phyloP scores from a whole-genome alignment of 2,113 vertebrate genomes.

The Hassar affinis region DNA sequence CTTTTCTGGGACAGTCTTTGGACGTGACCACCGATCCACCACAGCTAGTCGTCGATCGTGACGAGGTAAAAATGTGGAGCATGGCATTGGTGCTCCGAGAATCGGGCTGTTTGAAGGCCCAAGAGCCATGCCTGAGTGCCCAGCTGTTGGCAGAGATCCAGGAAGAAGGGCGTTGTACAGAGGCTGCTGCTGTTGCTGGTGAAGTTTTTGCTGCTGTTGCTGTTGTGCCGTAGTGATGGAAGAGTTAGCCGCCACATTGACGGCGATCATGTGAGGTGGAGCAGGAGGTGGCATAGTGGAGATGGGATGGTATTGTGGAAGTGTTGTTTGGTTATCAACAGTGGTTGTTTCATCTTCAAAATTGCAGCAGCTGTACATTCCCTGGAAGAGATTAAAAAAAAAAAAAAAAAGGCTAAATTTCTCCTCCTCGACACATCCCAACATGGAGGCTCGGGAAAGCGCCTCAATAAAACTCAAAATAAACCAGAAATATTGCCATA shows the following conservation, averaged over 20 bases:
- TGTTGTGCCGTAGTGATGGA: conserved; percentile 72
- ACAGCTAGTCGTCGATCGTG: conserved; percentile 80
- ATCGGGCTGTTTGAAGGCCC: conserved; percentile 79
- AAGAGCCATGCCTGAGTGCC: conserved; percentile 74
- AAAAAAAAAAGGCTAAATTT: neutral
- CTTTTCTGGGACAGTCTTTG: conserved; percentile 74
- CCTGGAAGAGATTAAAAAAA: conserved; percentile 73
- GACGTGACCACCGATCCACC: conserved; percentile 83
- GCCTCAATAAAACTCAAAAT: conserved; percentile 19
- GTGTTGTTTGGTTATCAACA: conserved; percentile 62
- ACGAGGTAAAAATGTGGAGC: conserved; percentile 82
- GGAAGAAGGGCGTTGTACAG: conserved; percentile 71
- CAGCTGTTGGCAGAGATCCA: conserved; percentile 70
- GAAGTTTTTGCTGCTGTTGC: conserved; percentile 68
- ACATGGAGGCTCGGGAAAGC: conserved; percentile 19
- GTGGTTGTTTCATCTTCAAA: conserved; percentile 78
- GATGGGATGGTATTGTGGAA: conserved; percentile 72
- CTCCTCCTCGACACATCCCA: conserved; percentile 17
- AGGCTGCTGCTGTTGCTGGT: conserved; percentile 68
- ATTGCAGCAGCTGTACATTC: conserved; percentile 91
- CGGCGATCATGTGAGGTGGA: conserved; percentile 70
- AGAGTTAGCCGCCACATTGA: conserved; percentile 70
- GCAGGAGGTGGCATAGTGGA: conserved; percentile 63
- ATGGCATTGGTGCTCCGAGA: conserved; percentile 78
- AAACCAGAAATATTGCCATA: conserved; percentile 30